Percentiles rank a stretch among this genome's conserved stretches.
Conservation (phyloP, 1,140 invertebrate species). For the Drosophila ambigua region DNA sequence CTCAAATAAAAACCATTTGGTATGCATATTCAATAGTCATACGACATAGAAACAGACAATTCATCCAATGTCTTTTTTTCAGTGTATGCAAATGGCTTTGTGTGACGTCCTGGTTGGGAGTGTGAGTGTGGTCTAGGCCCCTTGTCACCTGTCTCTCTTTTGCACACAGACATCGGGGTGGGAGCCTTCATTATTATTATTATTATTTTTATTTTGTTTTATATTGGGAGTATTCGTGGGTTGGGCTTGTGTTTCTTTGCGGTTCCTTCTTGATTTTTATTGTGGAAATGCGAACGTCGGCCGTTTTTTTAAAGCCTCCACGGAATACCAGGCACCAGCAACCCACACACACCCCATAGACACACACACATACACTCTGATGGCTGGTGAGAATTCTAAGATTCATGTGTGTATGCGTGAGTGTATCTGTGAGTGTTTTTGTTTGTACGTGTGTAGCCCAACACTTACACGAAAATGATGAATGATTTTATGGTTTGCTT, state of each 20-base stretch:
- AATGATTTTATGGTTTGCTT: slow-evolving; percentile 84
- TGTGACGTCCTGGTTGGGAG: slow-evolving; percentile 2
- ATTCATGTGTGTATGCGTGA: slow-evolving; percentile 32
- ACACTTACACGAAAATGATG: slow-evolving; percentile 83
- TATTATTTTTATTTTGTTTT: slow-evolving; percentile 81
- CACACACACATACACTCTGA: slow-evolving; percentile 17
- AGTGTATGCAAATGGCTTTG: slow-evolving; percentile 51
- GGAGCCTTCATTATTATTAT: slow-evolving; percentile 73
- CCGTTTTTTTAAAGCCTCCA: slow-evolving; percentile 74
- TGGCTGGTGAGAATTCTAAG: slow-evolving; percentile 56
- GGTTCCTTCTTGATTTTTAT: slow-evolving; percentile 78
- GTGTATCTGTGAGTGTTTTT: slow-evolving; percentile 44
- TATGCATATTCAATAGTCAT: background rate
- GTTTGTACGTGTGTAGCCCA: slow-evolving; percentile 61
- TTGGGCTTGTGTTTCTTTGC: slow-evolving; percentile 52
- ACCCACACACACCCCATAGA: slow-evolving; percentile 24
- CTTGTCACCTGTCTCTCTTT: slow-evolving; percentile 73
- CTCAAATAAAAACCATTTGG: too few relatives aligned
- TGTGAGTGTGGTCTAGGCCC: slow-evolving; percentile 51
- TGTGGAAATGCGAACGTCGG: slow-evolving; percentile 79
- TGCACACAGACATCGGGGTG: slow-evolving; percentile 44
- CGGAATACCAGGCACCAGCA: slow-evolving; percentile 36
- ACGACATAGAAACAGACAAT: too few relatives aligned
- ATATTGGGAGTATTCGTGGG: slow-evolving; percentile 42
- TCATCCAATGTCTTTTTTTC: slow-evolving; percentile 2